Evolutionary conservation across 2,888 invertebrate species (phyloP).

Genomic region (Syrphus vitripennis): DNA sequence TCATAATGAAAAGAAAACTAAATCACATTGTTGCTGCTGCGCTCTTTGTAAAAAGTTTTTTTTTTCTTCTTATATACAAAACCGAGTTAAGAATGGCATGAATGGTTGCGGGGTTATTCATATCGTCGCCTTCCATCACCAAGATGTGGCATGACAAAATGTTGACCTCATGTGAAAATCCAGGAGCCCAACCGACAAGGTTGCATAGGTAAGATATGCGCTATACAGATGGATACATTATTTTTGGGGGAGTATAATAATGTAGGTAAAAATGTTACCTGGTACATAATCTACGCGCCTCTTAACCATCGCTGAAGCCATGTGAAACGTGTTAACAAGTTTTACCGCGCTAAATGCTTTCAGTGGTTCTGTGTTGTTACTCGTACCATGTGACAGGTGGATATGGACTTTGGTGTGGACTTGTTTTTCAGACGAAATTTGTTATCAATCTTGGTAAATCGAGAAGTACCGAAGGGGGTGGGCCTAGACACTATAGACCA

Average conservation of each 20-base stretch:
- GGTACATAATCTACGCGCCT: slow-evolving; percentile 53
- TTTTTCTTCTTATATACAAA: background rate
- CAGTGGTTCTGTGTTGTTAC: background rate
- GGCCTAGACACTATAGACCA: background rate
- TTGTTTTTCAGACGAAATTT: slow-evolving; percentile 41
- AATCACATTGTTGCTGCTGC: slow-evolving; percentile 20
- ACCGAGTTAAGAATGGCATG: slow-evolving; percentile 37
- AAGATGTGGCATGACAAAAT: slow-evolving; percentile 71
- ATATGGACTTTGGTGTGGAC: slow-evolving; percentile 53
- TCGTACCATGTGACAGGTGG: slow-evolving; percentile 70
- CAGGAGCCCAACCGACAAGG: slow-evolving; percentile 58
- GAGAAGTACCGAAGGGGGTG: slow-evolving; percentile 16
- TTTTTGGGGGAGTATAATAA: slow-evolving; percentile 27
- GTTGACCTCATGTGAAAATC: slow-evolving; percentile 71
- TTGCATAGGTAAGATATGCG: slow-evolving; percentile 33
- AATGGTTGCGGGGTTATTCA: slow-evolving; percentile 65
- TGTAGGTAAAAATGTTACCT: background rate
- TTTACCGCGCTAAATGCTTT: slow-evolving; percentile 54
- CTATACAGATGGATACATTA: background rate
- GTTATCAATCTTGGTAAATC: slow-evolving; percentile 64
- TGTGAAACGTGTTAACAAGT: slow-evolving; percentile 33
- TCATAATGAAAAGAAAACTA: background rate
- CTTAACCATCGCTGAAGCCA: slow-evolving; percentile 7
- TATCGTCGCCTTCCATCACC: slow-evolving; percentile 69
- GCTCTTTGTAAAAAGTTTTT: slow-evolving; percentile 42